phyloP scores from a whole-genome alignment of 2,113 vertebrate genomes.

The Mandrillus leucophaeus region DNA sequence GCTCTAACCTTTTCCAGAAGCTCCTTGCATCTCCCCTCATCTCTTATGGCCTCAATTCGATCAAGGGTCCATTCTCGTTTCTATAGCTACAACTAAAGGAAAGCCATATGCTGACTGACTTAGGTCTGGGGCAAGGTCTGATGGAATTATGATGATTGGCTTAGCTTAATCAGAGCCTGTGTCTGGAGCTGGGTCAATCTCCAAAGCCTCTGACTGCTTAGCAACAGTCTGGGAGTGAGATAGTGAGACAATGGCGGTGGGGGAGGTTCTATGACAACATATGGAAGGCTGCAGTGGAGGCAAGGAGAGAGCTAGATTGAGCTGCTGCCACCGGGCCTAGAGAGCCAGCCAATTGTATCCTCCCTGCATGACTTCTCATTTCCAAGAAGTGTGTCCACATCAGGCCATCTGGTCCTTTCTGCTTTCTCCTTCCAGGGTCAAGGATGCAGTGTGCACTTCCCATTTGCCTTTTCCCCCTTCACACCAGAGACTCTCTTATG shows the following conservation, averaged over 20 bases:
- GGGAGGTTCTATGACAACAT: not conserved
- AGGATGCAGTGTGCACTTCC: not conserved
- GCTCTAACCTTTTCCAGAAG: not conserved
- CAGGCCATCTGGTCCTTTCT: not conserved
- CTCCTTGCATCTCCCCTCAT: not conserved
- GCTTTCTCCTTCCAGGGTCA: not conserved
- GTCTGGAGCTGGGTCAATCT: slow-evolving; percentile 59
- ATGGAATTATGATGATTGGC: slow-evolving; percentile 51
- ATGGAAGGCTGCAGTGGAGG: not conserved
- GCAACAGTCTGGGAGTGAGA: not conserved
- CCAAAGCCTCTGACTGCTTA: slow-evolving; percentile 26
- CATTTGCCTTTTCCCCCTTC: not conserved
- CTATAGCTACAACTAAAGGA: slow-evolving; percentile 7
- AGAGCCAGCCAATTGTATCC: not conserved
- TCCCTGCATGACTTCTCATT: not conserved
- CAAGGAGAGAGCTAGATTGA: not conserved
- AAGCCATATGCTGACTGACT: slow-evolving; percentile 40
- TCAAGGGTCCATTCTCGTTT: not conserved
- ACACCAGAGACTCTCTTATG: not conserved
- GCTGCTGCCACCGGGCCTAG: not conserved
- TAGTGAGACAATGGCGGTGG: not conserved
- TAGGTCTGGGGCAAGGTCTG: slow-evolving; percentile 36
- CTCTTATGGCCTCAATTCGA: not conserved
- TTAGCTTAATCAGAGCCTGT: slow-evolving; percentile 50
- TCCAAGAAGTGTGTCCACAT: not conserved